A percentile compares a stretch with the other conserved stretches of the same genome.
Conservation (phyloP, 2,888 invertebrate species). For the Aproaerema taeniolella region DNA sequence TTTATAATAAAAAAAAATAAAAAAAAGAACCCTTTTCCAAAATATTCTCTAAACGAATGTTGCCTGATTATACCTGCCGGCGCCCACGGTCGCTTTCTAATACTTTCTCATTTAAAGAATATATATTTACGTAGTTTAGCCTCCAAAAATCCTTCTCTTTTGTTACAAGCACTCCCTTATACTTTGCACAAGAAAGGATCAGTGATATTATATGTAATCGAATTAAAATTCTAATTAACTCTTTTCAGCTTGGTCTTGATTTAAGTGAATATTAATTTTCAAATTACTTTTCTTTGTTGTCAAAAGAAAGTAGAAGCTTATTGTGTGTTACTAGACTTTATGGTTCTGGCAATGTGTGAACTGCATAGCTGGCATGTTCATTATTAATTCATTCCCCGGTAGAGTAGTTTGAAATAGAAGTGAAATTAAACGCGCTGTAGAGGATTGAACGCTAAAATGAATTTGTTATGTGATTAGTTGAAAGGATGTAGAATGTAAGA, state of each 20-base stretch:
- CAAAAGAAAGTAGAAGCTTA: conserved; percentile 37
- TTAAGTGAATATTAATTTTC: conserved; percentile 57
- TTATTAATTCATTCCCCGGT: conserved; percentile 31
- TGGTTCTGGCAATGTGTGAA: conserved; percentile 12
- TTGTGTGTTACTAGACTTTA: conserved; percentile 31
- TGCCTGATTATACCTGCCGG: conserved; percentile 14
- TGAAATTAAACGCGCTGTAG: conserved; percentile 4
- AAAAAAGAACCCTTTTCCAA: too few species aligned
- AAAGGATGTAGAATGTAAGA: conserved; percentile 60
- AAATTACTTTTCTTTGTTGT: conserved; percentile 40
- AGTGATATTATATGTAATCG: conserved; percentile 48
- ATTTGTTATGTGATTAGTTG: too few species aligned
- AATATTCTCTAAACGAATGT: too few species aligned
- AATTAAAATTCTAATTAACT: conserved; percentile 74
- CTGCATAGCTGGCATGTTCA: conserved; percentile 40
- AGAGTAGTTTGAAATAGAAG: too few species aligned
- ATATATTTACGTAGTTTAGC: conserved; percentile 49
- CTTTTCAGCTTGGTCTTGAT: conserved; percentile 79
- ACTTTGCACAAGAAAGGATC: conserved; percentile 63
- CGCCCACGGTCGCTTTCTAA: conserved; percentile 45
- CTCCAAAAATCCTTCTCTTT: conserved; percentile 49
- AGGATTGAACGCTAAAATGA: neutral
- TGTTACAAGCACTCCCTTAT: conserved; percentile 64
- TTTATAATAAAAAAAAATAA: too few species aligned
- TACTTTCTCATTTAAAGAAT: conserved; percentile 31